phyloP scores from a whole-genome alignment of 2,113 vertebrate genomes.

The Etheostoma cragini region DNA sequence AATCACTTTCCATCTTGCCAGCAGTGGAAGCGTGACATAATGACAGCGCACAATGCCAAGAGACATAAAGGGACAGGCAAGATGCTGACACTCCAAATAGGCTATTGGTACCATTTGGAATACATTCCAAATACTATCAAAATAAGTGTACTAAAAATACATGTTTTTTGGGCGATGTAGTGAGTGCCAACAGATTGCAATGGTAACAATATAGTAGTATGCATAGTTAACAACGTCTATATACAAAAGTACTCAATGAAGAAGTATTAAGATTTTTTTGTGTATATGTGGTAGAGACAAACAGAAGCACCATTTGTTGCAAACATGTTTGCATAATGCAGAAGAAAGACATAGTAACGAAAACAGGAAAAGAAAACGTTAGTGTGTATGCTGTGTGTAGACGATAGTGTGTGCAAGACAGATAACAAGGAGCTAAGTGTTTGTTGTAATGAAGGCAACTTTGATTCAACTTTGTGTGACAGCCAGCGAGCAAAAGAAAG shows the following conservation, averaged over 20 bases:
- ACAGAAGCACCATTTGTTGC: slow-evolving; percentile 10
- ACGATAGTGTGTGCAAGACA: slow-evolving; percentile 11
- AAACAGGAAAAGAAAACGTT: slow-evolving; percentile 31
- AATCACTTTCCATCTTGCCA: slow-evolving; percentile 48
- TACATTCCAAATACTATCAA: not conserved
- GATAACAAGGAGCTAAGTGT: slow-evolving; percentile 63
- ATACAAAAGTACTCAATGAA: not conserved
- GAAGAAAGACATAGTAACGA: slow-evolving; percentile 27
- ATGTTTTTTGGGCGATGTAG: not conserved
- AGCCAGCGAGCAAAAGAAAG: slow-evolving; percentile 33
- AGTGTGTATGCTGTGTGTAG: slow-evolving; percentile 13
- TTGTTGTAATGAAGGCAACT: slow-evolving; percentile 55
- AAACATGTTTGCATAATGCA: slow-evolving; percentile 20
- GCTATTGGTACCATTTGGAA: not conserved
- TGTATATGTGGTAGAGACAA: too few relatives aligned
- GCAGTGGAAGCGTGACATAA: slow-evolving; percentile 29
- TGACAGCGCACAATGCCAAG: slow-evolving; percentile 18
- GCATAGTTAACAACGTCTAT: not conserved
- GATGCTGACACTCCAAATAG: not conserved
- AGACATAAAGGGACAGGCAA: slow-evolving; percentile 19
- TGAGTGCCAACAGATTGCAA: too few relatives aligned
- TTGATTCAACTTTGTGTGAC: slow-evolving; percentile 23
- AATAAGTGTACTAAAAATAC: not conserved
- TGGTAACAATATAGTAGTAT: not conserved
- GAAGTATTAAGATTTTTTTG: not conserved